Base-by-base conservation (phyloP, 2,888 invertebrate species). In the Cabera pusaria region DNA sequence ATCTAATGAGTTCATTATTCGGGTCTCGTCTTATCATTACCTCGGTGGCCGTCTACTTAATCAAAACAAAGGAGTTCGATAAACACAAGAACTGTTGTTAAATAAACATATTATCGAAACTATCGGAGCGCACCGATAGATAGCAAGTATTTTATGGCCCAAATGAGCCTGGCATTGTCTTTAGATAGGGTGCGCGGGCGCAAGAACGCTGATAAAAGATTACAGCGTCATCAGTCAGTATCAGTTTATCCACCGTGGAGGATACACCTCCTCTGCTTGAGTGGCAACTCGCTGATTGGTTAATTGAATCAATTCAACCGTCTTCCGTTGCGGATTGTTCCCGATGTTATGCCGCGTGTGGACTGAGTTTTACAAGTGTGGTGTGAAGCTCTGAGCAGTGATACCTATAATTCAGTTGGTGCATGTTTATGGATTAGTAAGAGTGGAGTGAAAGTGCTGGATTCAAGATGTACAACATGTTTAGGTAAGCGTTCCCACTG, bases 261-360 rank as follows among this genome's bases (percentile, higher is more conserved):
- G 67, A 64, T 72, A 60, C 77, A 76, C 41, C 29, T 29, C 16
- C 37, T 37, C 29, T 16, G 40, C 61, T 49, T 47, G 52, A 59
- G 60, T 55, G 44, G 49, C 48, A 55, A 49, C 57, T 49, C 49
- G 31, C 49, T 40, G 48, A 61, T 52, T 49, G 61, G 36, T 44
- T 66, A 67, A 87, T 87, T 86, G 75, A 78, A 84, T 87, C 78
- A 82, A 81, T 74, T 80, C 72, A 81, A 74, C 76, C 76, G 74
- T 71, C 73, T 74, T 81, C 83, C 82, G 78, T 68, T 68, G 73
- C 60, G 64, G 78, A 78, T 76, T 77, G 74, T 53, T 44, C 49
- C 42, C 31, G 19, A 17, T 35, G 34, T 7, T 10, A 45, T 44
- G 37, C 32, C 34, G 21, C 17, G 35, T 53, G 38, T 49, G 56